Base-by-base conservation (phyloP, 2,797 vertebrate genomes). In the Crocodylus rhombifer region DNA sequence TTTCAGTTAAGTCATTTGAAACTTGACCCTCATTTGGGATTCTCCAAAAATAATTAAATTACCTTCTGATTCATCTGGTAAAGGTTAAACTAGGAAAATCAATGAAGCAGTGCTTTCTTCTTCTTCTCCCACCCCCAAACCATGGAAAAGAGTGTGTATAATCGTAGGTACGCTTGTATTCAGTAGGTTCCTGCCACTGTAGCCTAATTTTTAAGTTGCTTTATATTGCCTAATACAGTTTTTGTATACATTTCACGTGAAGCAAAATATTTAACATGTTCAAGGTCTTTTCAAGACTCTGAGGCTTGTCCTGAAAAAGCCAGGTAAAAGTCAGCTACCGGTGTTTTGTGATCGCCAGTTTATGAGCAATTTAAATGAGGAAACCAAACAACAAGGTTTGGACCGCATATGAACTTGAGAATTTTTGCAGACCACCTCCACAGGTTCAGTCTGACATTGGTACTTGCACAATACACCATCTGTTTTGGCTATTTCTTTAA, bases 1-100 rank as follows among this genome's bases (percentile, higher is more conserved):
- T 89, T 84, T 61, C 87, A 84, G 61, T 86, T 18, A 80, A 94
- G 81, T 73, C 57, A 1, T 71, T 92, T 86, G 83, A 90, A 95
- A 81, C 58, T 91, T 84, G 83, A 91, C 81, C 81, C 81, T 89
- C 93, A 25, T 85, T 78, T 86, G 87, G 88, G 82, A 91, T 65
- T 78, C 1, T 0, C 36, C 77, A 63, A 94, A 82, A 89, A 20
- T 91, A 96, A 93, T 94, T 96, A 81, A 95, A 95, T 96, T 93
- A 90, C 58, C 18, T 84, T 81, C 67, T 30, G 55, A n/a, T 86
- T 83, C 73, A 25, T 36, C 77, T 18, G 80, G 2, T 25, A 56
- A 87, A 90, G 63, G 80, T 79, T 83, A 79, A 91, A 74, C 78
- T 51, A 56, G 36, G 60, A 61, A n/a, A 76, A 33, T 51, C 5